Conservation (phyloP, 2,797 vertebrate genomes). For the Heteromormyrus szaboi region DNA sequence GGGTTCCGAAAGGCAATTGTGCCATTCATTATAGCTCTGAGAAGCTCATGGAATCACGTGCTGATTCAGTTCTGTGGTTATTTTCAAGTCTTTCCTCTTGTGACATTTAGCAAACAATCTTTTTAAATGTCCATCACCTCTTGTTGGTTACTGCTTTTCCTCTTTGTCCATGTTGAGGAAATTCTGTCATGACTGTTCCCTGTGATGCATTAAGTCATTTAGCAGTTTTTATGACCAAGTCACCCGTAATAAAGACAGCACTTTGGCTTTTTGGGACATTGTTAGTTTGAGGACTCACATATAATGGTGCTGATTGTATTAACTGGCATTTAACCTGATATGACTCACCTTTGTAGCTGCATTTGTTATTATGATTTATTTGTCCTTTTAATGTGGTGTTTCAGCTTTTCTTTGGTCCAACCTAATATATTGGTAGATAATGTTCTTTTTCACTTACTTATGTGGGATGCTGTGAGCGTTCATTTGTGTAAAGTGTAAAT, state of each 20-base stretch:
- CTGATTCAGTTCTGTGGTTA: background rate
- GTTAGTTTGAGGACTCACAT: background rate
- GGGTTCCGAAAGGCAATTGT: background rate
- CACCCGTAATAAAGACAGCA: background rate
- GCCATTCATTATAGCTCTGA: background rate
- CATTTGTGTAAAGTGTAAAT: background rate
- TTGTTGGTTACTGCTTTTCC: background rate
- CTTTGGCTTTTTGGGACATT: background rate
- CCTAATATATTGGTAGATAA: background rate
- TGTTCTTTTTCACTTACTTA: background rate
- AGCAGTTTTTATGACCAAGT: background rate
- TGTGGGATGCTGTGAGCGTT: background rate
- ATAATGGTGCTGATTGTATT: background rate
- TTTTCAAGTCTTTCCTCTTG: background rate
- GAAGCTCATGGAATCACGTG: background rate
- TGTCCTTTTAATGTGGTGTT: background rate
- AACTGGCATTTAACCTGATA: background rate
- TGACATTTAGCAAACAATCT: background rate
- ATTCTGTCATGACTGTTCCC: background rate
- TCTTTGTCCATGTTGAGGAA: background rate
- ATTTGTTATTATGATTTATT: background rate
- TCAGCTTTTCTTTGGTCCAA: background rate
- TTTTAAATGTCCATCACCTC: background rate
- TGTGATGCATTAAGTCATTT: background rate
- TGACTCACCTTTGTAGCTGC: background rate